Evolutionary conservation across 1,140 invertebrate species (phyloP).

Genomic region (Drosophila sucinea): DNA sequence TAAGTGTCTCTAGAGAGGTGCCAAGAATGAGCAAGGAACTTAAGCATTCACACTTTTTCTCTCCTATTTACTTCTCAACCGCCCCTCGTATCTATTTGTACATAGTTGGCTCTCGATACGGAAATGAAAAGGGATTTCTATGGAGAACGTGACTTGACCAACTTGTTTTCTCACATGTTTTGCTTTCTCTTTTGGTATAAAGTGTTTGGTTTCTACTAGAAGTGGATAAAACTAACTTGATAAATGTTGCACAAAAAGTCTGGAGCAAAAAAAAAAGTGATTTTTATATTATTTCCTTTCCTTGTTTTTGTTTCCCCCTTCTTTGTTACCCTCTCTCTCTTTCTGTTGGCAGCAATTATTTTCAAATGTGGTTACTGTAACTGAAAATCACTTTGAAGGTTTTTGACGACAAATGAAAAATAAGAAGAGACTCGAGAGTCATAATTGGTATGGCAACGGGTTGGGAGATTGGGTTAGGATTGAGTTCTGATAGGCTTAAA

Average conservation of each 20-base stretch:
- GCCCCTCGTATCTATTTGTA: conserved; percentile 1
- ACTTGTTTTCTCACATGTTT: conserved; percentile 6
- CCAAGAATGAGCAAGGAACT: no score
- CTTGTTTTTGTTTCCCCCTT: neutral
- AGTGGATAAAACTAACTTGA: no score
- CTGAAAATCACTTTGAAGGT: conserved; percentile 32
- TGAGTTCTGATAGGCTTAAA: conserved; percentile 12
- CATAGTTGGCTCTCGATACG: conserved; percentile 9
- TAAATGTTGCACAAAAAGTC: no score
- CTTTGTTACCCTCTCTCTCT: neutral
- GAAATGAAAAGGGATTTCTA: conserved; percentile 8
- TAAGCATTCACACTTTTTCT: no score
- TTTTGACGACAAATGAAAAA: conserved; percentile 12
- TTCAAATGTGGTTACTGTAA: conserved; percentile 32
- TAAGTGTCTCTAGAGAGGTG: no score
- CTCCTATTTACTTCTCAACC: neutral
- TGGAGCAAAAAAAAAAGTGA: neutral
- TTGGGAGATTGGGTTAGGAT: neutral
- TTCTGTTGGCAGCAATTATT: conserved; percentile 36
- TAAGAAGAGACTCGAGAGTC: conserved; percentile 6
- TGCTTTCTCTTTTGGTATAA: neutral
- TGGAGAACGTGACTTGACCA: neutral
- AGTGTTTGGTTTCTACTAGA: neutral
- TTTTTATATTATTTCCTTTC: neutral
- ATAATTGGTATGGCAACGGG: conserved; percentile 13